phyloP scores from a whole-genome alignment of 2,888 invertebrate species.

The Microplitis deprimator region DNA sequence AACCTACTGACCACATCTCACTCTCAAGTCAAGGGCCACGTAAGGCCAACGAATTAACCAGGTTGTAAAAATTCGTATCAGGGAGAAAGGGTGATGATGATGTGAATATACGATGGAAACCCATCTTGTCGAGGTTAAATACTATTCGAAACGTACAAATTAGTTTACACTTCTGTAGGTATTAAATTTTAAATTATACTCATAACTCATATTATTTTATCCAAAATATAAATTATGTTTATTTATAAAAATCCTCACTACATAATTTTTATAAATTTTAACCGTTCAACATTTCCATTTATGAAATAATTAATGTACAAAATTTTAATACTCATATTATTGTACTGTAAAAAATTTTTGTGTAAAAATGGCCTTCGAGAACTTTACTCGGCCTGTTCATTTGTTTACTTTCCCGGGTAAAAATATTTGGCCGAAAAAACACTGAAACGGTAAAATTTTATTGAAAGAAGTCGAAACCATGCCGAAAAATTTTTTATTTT shows the following conservation, averaged over 20 bases:
- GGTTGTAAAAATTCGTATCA: neutral
- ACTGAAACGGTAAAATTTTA: no score
- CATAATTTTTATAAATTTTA: neutral
- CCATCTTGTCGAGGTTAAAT: constrained; percentile 18
- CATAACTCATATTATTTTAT: neutral
- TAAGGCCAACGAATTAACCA: constrained; percentile 9
- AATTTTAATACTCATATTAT: no score
- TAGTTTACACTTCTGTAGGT: constrained; percentile 7
- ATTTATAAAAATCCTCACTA: neutral
- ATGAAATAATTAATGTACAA: no score
- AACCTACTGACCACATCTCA: constrained; percentile 60
- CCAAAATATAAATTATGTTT: neutral
- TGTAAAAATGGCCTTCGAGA: no score
- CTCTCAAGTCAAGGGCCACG: constrained; percentile 16
- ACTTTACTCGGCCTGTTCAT: no score
- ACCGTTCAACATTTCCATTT: no score
- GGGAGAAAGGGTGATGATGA: constrained; percentile 7
- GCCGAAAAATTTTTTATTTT: no score
- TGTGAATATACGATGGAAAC: constrained; percentile 6
- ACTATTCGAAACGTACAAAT: neutral
- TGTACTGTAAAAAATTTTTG: no score
- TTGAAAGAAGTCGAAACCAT: no score
- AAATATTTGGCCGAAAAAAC: no score
- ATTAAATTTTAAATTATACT: constrained; percentile 6
- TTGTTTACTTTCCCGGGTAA: no score